A percentile compares a stretch with the other conserved stretches of the same genome.
Conservation (phyloP, 2,113 vertebrate genomes). For the Nycticorax nycticorax region DNA sequence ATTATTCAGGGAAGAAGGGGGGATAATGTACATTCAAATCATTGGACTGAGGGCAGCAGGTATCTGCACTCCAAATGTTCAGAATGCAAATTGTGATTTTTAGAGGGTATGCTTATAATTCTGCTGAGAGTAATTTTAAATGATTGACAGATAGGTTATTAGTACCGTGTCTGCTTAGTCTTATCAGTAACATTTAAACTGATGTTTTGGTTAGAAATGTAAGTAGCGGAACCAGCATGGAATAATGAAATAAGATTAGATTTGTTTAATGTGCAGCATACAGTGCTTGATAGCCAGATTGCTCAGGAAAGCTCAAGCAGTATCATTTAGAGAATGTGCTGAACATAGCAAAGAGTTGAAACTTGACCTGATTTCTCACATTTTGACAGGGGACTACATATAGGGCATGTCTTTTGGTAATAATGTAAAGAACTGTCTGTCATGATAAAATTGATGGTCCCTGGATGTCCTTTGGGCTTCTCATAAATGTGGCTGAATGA, state of each 20-base stretch:
- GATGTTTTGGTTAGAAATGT: slow-evolving; percentile 64
- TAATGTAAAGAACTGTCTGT: slow-evolving; percentile 40
- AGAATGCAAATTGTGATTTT: slow-evolving; percentile 65
- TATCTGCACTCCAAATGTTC: slow-evolving; percentile 44
- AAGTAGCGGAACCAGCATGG: slow-evolving; percentile 39
- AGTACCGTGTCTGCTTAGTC: slow-evolving; percentile 54
- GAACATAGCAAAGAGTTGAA: slow-evolving; percentile 1
- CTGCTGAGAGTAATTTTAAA: slow-evolving; percentile 70
- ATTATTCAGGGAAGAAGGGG: slow-evolving; percentile 52
- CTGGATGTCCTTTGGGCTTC: slow-evolving; percentile 72
- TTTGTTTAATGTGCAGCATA: slow-evolving; percentile 49
- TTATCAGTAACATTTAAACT: slow-evolving; percentile 70
- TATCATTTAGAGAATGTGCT: slow-evolving; percentile 43
- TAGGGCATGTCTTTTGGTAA: slow-evolving; percentile 48
- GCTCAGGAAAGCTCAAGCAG: background rate
- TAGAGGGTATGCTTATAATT: slow-evolving; percentile 61
- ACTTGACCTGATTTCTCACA: slow-evolving; percentile 40
- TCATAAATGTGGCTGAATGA: slow-evolving; percentile 8
- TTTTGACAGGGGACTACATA: slow-evolving; percentile 28
- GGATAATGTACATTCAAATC: slow-evolving; percentile 53
- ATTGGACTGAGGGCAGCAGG: slow-evolving; percentile 49
- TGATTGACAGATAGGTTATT: slow-evolving; percentile 74
- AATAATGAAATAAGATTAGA: slow-evolving; percentile 68
- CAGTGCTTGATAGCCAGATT: slow-evolving; percentile 20
- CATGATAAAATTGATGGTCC: slow-evolving; percentile 65